Base-by-base conservation (phyloP, 2,113 vertebrate species). In the Eulacestoma nigropectus region DNA sequence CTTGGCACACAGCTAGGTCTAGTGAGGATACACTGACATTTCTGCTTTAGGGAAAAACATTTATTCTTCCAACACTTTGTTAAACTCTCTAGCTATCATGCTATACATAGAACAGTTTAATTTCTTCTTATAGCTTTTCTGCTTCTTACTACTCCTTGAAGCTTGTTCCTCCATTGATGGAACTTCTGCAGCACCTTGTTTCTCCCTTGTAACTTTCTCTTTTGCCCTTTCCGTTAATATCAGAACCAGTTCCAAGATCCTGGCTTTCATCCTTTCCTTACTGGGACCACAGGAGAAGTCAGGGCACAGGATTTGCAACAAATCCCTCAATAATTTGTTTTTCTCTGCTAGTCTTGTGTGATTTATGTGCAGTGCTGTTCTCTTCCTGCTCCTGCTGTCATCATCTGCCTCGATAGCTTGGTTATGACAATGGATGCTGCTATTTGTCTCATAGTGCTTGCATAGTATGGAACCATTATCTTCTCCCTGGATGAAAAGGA, bases 381-480 rank as follows among this genome's bases (percentile, higher is more conserved):
- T 93, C 29, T 56, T 95, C 76, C 79, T 97, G 81, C 68, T 96
- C 78, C 90, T 96, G 70, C 95, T 97, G 94, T 97, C 94, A 90
- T 96, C 85, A 67, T 72, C 46, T 93, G 60, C 95, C 77, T 97
- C 64, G 86, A 96, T 93, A 83, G 52, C 79, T 96, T 41, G 87
- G 74, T 97, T 96, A 90, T 94, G 92, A 94, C 60, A 46, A 96
- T 90, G 74, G 67, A 96, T 97, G 90, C 49, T 95, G 67, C 96
- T 97, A 90, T 82, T 97, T 95, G 84, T 84, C 57, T 93, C 95
- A 79, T 69, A 87, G 93, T 35, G 83, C 84, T 97, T 97, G 75
- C 76, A 91, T 86, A 52, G 33, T 42, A 80, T 79, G 47, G 89
- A 93, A 52, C 42, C 77, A 90, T 96, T 95, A 83, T 89, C 73